Evolutionary conservation across 2,797 vertebrate species (phyloP), one percentile per base, ranked within the genome.

Genomic region (Cichlasoma orientale): DNA sequence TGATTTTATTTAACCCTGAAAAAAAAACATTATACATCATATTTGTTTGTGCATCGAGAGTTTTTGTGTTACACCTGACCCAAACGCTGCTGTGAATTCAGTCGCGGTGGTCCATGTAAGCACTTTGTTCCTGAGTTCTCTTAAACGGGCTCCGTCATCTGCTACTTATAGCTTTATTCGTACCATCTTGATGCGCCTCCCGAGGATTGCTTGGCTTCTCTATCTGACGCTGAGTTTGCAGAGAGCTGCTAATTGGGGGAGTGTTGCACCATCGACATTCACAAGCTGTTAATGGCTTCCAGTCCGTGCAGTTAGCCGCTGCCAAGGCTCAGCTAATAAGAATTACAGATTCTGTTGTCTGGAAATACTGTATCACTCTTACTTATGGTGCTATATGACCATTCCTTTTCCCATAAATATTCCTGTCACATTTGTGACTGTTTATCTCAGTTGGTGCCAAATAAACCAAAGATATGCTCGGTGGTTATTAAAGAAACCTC

Each of bases 271-370:
- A 63, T 88, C 80, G 19, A 87, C 89, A 90, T 92, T 94, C 91
- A 91, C 90, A 91, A 93, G 91, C 91, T 93, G 91, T 89, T 93
- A 93, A 95, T 93, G 88, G 85, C 88, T 93, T 92, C 89, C 89
- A 92, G 90, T 93, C 83, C 74, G 19, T n/a, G 7, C 56, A 25
- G 58, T 78, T 59, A n/a, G 75, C 79, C 72, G 68, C 77, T 80
- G 90, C 87, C 85, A 89, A 83, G 61, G 74, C 80, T 53, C 4
- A 16, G 14, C 79, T 85, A 84, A 87, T 75, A 78, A 56, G 82
- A 88, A 74, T 86, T 86, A 78, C 66, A 23, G 58, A 59, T 70
- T 66, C 61, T 10, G 72, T 71, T 21, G 31, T 84, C 78, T 82
- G 77, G 61, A 71, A 88, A 74, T 53, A 63, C 63, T 27, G 10